Conservation (phyloP, 2,113 vertebrate genomes). For the Laticauda colubrina region DNA sequence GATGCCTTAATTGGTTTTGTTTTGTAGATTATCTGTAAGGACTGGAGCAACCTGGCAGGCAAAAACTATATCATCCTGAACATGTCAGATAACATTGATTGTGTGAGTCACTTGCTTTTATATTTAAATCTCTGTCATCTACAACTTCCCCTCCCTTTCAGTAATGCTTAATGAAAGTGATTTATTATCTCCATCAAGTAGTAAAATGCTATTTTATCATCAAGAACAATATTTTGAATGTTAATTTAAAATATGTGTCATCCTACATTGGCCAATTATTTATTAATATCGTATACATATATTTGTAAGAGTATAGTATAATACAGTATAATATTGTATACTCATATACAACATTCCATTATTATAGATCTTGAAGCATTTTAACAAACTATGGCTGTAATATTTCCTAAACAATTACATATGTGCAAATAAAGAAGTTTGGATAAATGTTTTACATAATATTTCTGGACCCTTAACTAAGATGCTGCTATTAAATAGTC, state of each 20-base stretch:
- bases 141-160: background rate
- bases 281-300: background rate
- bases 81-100: conserved; percentile 90
- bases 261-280: background rate
- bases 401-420: background rate
- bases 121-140: background rate
- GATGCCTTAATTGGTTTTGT: conserved; percentile 41
- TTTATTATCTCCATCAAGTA: background rate
- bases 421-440: background rate
- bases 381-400: background rate
- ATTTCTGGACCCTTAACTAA: background rate
- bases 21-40: conserved; percentile 86
- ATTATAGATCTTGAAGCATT: background rate
- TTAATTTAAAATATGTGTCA: background rate
- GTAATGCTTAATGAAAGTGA: background rate
- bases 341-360: background rate
- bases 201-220: background rate
- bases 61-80: conserved; percentile 90
- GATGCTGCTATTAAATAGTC: background rate
- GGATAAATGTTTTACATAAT: background rate
- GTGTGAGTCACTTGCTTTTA: conserved; percentile 77
- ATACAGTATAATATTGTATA: background rate
- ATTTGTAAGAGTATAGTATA: background rate
- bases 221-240: background rate
- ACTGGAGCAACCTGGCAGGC: conserved; percentile 87